phyloP scores from a whole-genome alignment of 1,140 invertebrate genomes.

The Drosophila mojavensis region DNA sequence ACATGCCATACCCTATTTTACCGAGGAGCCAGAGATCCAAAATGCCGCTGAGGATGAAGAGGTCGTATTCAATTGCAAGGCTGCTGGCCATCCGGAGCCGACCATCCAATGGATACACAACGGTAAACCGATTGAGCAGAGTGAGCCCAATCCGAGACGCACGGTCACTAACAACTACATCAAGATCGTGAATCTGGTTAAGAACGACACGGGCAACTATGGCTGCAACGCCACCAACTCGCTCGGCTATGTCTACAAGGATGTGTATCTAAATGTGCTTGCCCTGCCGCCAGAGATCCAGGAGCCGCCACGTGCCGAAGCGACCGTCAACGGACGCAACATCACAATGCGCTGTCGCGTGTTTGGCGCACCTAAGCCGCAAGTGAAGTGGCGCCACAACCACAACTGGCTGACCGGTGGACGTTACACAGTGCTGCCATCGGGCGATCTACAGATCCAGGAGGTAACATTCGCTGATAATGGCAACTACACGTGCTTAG shows the following conservation, averaged over 20 bases:
- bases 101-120: constrained; percentile 98
- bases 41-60: constrained; percentile 96
- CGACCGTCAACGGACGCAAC: constrained; percentile 92
- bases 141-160: constrained; percentile 89
- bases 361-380: constrained; percentile 97
- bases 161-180: constrained; percentile 90
- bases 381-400: constrained; percentile 96
- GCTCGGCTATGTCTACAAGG: constrained; percentile 98
- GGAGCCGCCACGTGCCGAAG: constrained; percentile 90
- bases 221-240: constrained; percentile 99
- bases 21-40: constrained; percentile 93
- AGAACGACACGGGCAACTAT: constrained; percentile 97
- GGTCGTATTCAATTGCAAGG: constrained; percentile 93
- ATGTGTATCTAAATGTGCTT: constrained; percentile 98
- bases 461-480: constrained; percentile 93
- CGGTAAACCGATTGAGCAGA: constrained; percentile 93
- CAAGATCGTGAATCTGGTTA: constrained; percentile 91
- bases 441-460: constrained; percentile 94
- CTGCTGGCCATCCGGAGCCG: constrained; percentile 94
- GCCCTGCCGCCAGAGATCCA: constrained; percentile 96
- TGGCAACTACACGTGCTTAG: constrained; percentile 95
- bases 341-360: constrained; percentile 95
- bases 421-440: constrained; percentile 88
- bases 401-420: constrained; percentile 90
- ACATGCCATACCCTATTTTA: constrained; percentile 95